Base-by-base conservation (phyloP, 2,888 invertebrate genomes). In the Lasioglossum pauxillum region DNA sequence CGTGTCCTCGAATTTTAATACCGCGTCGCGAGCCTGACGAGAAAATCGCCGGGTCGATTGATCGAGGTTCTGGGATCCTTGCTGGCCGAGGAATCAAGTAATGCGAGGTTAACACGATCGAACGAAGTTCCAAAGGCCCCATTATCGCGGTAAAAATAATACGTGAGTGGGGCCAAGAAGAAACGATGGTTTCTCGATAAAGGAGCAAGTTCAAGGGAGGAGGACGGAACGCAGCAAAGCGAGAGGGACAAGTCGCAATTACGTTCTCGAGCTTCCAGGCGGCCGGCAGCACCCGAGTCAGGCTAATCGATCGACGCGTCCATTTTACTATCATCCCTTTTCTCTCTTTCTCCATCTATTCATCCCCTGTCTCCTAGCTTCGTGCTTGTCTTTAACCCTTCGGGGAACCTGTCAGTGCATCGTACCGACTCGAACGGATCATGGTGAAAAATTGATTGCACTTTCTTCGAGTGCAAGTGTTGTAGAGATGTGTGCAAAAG, bases 281-380 rank as follows among this genome's bases (percentile, higher is more conserved):
- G 73, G 75, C 76, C 73, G 76, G 71, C 73, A 73, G 73, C 44
- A 75, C 67, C 49, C 38, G 73, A 87, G 85, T 69, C 76, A 49
- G 78, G 77, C 82, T 89, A 91, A 91, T 91, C 91, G 88, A 91
- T 91, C 86, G 89, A 12, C 49, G 69, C 78, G 78, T 84, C 83
- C 86, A 84, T 85, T 87, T 90, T 75, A 57, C 75, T 76, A 75
- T 74, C 78, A 19, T 27, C 69, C 75, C 41, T 53, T 46, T 57
- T 74, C 82, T 72, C 64, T 79, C 41, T 35, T 73, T 72, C 27
- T 46, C 73, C 19, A 16, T 57, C 31, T 14, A 38, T 80, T 60
- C 35, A 23, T 67, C 31, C 23, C 35, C 38, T 38, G n/a, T 49
- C 53, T 44, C 64, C 53, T 78, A 49, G 19, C 38, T 44, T 41